Evolutionary conservation across 2,888 invertebrate genomes (phyloP), one percentile per base, ranked within the genome.

Genomic region (Linhomoeus sp.): DNA sequence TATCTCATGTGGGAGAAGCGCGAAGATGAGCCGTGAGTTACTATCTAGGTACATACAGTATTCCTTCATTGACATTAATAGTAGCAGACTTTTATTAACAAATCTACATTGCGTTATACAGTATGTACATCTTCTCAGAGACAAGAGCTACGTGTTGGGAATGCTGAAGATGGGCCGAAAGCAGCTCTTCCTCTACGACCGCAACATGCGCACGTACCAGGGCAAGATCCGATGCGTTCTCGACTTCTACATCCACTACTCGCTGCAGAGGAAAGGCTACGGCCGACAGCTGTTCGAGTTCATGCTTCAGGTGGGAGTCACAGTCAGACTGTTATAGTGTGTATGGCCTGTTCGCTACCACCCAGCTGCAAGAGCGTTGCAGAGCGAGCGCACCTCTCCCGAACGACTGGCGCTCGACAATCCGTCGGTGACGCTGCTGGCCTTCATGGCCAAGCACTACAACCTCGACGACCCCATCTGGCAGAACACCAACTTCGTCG

Each of bases 141-240:
- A 53, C 25, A 51, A 50, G 15, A 56, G 56, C 47, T 36, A 43
- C 9, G 51, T 60, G 9, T 42, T 85, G 42, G 92, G 88, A 0
- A 71, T 88, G 58, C 70, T 92, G 53, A 92, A 90, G 70, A 77
- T 86, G 43, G 90, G 92, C 29, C 73, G 73, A 51, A 92, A 92
- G 71, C 80, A 81, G 60, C 71, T 94, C 45, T 94, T 82, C 71
- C 74, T 92, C 36, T 56, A 56, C 50, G 60, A 60, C 46, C 39
- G 51, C 7, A 50, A 54, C 20, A 54, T 55, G 55, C 51, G 54
- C 42, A 56, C 57, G 7, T 60, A 60, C 41, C 58, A 60, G 26
- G 60, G 81, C 49, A 76, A 79, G 53, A 80, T 87, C 0, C 72
- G 83, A 17, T 90, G 88, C 66, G 76, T 92, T 48, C 74, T 94